Conservation (phyloP, 2,797 vertebrate genomes). For the Petrocephalus sullivani region DNA sequence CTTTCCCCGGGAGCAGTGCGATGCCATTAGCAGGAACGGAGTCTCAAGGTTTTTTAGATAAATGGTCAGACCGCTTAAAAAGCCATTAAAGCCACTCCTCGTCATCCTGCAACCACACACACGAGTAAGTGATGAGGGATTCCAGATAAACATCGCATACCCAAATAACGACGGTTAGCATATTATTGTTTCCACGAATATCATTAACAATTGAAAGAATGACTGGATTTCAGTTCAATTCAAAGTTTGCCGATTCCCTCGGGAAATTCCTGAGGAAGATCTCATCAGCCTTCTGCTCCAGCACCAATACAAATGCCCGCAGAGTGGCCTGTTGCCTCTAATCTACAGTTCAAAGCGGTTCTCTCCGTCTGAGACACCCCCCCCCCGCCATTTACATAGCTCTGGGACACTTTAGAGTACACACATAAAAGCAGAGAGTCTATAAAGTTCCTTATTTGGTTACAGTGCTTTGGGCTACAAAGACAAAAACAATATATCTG, state of each 20-base stretch:
- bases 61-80: neutral
- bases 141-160: neutral
- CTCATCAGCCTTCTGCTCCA: neutral
- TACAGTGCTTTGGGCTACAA: neutral
- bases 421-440: constrained; percentile 2
- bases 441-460: constrained; percentile 11
- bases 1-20: neutral
- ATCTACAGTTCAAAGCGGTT: constrained; percentile 24
- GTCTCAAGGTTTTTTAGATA: neutral
- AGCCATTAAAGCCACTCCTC: neutral
- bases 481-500: constrained; percentile 1
- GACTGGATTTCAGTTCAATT: neutral
- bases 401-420: neutral
- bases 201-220: neutral
- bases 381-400: neutral
- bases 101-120: neutral
- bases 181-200: neutral
- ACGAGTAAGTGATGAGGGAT: neutral
- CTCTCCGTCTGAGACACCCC: neutral
- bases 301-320: constrained; percentile 20
- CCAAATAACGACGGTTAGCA: neutral
- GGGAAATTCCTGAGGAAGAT: constrained; percentile 8
- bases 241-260: neutral
- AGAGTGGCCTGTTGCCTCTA: constrained; percentile 17
- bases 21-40: neutral